phyloP scores from a whole-genome alignment of 2,113 vertebrate species.

The Podarcis cretensis region DNA sequence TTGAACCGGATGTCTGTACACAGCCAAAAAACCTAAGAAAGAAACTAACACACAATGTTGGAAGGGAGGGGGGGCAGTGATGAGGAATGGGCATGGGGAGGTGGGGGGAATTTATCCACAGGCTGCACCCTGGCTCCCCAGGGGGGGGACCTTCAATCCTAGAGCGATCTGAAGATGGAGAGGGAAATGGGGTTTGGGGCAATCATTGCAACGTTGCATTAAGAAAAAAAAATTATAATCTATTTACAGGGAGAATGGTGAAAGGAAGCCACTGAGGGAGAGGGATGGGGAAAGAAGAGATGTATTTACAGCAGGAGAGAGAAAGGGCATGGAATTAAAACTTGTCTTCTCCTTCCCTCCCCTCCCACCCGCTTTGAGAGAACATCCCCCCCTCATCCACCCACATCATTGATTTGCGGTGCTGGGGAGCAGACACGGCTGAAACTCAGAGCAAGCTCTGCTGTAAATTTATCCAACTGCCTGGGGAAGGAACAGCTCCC shows the following conservation, averaged over 20 bases:
- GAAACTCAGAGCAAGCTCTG: background rate
- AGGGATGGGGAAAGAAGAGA: background rate
- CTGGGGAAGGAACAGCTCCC: background rate
- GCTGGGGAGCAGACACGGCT: background rate
- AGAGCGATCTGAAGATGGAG: slow-evolving; percentile 34
- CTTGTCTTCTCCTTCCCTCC: background rate
- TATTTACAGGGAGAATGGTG: slow-evolving; percentile 37
- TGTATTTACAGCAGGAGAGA: slow-evolving; percentile 30
- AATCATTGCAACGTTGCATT: slow-evolving; percentile 27
- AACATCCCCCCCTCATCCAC: background rate
- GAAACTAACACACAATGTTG: slow-evolving; percentile 67
- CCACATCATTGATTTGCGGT: background rate
- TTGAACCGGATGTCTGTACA: slow-evolving; percentile 78
- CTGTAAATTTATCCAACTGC: background rate
- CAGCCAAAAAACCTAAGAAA: slow-evolving; percentile 77
- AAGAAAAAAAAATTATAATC: slow-evolving; percentile 30
- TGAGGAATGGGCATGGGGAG: background rate
- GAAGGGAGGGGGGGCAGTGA: slow-evolving; percentile 5
- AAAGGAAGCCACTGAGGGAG: background rate
- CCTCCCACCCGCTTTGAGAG: background rate
- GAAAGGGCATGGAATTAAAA: background rate
- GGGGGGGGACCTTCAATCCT: slow-evolving; percentile 38
- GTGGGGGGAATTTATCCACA: slow-evolving; percentile 12
- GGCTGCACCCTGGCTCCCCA: slow-evolving; percentile 27
- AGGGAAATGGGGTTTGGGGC: background rate